phyloP scores from a whole-genome alignment of 1,140 invertebrate genomes.

The Varroa destructor region DNA sequence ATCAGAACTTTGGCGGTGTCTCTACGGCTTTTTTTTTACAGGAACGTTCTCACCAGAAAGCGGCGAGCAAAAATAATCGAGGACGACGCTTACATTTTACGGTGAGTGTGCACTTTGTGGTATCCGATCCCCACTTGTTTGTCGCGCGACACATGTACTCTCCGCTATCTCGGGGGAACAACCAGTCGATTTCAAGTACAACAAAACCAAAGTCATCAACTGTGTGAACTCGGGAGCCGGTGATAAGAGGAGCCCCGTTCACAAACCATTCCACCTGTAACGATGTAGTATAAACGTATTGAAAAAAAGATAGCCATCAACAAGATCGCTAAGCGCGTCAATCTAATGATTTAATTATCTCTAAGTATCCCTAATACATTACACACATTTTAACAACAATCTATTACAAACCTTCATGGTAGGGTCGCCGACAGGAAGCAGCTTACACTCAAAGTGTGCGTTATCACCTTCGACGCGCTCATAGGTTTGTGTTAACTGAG shows the following conservation, averaged over 20 bases:
- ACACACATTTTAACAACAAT: no score
- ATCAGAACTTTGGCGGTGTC: not conserved
- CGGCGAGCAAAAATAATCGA: slow-evolving; percentile 8
- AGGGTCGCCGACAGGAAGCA: slow-evolving; percentile 70
- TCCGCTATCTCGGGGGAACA: slow-evolving; percentile 66
- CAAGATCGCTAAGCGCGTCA: no score
- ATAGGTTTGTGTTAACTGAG: slow-evolving; percentile 59
- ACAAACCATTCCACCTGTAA: slow-evolving; percentile 73
- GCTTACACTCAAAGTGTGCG: slow-evolving; percentile 77
- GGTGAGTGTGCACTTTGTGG: slow-evolving; percentile 61
- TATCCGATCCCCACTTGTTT: slow-evolving; percentile 68
- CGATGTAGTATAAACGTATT: no score
- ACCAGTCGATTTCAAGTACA: slow-evolving; percentile 69
- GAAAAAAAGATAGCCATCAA: no score
- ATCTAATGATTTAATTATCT: no score
- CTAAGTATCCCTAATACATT: no score
- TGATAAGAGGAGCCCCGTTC: slow-evolving; percentile 72
- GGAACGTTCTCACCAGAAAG: not conserved
- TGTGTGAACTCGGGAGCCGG: slow-evolving; percentile 69
- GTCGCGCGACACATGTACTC: slow-evolving; percentile 71
- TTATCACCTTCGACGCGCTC: slow-evolving; percentile 71
- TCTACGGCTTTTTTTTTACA: not conserved
- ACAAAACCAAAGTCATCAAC: slow-evolving; percentile 86
- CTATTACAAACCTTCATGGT: slow-evolving; percentile 50
- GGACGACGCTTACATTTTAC: slow-evolving; percentile 31